Conservation (phyloP, 2,888 invertebrate genomes). For the Phyllotreta cruciferae region DNA sequence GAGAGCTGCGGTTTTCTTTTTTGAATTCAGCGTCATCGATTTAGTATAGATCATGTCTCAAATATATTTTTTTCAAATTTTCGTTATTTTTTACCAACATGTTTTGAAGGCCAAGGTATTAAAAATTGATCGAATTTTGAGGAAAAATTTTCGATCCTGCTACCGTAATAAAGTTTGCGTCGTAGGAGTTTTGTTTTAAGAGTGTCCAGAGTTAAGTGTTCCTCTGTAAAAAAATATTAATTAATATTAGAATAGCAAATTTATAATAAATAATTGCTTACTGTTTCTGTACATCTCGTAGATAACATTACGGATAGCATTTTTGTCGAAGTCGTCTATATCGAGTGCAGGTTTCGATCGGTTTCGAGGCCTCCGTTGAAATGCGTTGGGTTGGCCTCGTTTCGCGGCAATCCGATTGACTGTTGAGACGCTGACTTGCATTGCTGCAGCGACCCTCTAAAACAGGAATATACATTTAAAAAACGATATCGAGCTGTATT, state of each 20-base stretch:
- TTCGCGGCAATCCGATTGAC: constrained; percentile 5
- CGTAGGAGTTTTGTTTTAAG: not conserved
- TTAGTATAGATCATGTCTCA: too few species aligned
- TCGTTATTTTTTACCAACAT: too few species aligned
- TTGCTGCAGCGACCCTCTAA: not conserved
- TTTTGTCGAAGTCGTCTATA: not conserved
- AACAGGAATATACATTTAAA: too few species aligned
- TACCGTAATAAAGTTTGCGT: not conserved
- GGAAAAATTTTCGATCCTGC: too few species aligned
- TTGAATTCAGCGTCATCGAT: too few species aligned
- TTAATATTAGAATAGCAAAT: not conserved
- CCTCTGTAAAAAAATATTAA: not conserved
- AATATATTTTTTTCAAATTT: too few species aligned
- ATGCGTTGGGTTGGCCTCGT: not conserved
- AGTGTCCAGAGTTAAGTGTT: not conserved
- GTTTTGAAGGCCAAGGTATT: too few species aligned
- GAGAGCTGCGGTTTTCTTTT: too few species aligned
- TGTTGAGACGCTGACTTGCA: not conserved
- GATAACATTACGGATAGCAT: constrained; percentile 14
- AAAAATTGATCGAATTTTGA: too few species aligned
- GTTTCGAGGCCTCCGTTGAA: not conserved
- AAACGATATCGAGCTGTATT: too few species aligned
- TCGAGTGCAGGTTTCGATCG: not conserved
- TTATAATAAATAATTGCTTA: not conserved
- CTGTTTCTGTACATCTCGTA: constrained; percentile 20